These are phyloP conservation scores for Embiotoca jacksoni DNA, from an alignment of 2,113 vertebrate genomes.

Conservation along the genomic window DNA sequence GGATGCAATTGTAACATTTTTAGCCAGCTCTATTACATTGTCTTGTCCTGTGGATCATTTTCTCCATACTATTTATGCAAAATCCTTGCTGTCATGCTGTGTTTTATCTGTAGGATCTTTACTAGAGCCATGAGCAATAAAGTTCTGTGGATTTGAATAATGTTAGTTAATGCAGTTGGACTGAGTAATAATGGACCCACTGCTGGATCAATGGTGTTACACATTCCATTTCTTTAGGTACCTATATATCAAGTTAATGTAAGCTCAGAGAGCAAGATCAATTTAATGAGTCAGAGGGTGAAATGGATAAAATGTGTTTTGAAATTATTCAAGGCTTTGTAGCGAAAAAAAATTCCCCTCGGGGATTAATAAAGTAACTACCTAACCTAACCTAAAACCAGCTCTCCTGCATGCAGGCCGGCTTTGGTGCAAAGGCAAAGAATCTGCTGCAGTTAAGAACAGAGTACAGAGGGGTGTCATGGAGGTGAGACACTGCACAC, in stretches of 20 bases:
- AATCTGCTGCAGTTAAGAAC: conserved; percentile 66
- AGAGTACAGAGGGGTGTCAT: conserved; percentile 90
- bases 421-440: conserved; percentile 84
- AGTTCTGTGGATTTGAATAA: too few species aligned
- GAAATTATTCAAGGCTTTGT: neutral
- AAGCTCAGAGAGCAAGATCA: neutral
- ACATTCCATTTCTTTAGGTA: neutral
- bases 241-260: conserved; percentile 10
- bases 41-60: too few species aligned
- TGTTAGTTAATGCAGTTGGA: neutral
- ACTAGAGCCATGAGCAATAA: too few species aligned
- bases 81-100: too few species aligned
- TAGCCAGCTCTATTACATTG: too few species aligned
- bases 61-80: too few species aligned
- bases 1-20: too few species aligned
- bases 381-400: neutral
- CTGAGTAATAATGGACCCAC: neutral
- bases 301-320: neutral
- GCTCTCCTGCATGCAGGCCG: conserved; percentile 80
- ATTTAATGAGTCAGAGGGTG: neutral
- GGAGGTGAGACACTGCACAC: conserved; percentile 86
- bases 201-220: neutral
- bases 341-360: too few species aligned
- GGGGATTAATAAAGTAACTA: too few species aligned
- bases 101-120: too few species aligned